A percentile compares a stretch with the other conserved stretches of the same genome.
Evolutionary conservation across 2,888 invertebrate species (phyloP).

Genomic region (Monopis laevigella): DNA sequence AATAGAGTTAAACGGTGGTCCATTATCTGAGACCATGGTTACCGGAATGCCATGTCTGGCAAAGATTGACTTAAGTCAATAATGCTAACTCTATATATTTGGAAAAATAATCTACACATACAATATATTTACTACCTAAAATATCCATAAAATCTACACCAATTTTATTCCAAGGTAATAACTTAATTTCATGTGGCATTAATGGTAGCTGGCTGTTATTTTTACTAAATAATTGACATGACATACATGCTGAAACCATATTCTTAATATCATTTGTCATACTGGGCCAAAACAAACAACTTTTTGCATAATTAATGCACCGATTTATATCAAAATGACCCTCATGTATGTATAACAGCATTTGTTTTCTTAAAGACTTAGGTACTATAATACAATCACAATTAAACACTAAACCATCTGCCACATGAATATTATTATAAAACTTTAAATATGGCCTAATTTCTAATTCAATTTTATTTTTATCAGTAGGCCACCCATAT

Average conservation of each 20-base stretch:
- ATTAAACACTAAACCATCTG: not conserved
- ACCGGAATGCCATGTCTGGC: no score
- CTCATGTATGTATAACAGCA: constrained; percentile 1
- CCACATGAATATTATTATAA: not conserved
- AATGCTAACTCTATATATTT: constrained; percentile 4
- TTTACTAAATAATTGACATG: constrained; percentile 1
- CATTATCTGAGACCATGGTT: no score
- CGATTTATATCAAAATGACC: constrained; percentile 4
- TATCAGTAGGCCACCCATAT: constrained; percentile 3
- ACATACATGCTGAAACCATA: constrained; percentile 1
- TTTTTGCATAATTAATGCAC: not conserved
- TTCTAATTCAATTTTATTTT: not conserved
- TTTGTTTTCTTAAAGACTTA: constrained; percentile 3
- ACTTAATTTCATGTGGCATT: constrained; percentile 1
- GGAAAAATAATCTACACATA: not conserved
- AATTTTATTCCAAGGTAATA: not conserved
- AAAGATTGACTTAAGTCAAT: not conserved
- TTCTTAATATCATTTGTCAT: constrained; percentile 5
- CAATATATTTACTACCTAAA: not conserved
- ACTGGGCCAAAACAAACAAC: not conserved
- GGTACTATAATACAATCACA: not conserved
- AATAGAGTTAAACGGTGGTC: no score
- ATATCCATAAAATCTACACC: constrained; percentile 3
- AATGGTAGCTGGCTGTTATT: constrained; percentile 1
- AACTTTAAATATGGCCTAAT: not conserved